phyloP scores from a whole-genome alignment of 2,113 vertebrate species.

The Carettochelys insculpta region DNA sequence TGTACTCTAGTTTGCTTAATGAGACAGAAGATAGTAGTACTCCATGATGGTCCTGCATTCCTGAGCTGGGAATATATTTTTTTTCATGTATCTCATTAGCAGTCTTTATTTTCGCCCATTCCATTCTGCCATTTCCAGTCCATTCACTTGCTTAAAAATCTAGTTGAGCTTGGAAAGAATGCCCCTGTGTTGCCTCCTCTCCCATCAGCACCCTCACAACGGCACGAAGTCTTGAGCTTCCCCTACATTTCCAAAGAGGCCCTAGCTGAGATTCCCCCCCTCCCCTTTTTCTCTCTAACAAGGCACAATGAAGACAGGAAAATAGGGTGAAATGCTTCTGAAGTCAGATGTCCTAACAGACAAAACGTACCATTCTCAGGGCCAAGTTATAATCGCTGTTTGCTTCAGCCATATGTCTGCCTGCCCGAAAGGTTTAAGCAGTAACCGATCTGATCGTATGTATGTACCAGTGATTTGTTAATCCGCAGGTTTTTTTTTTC shows the following conservation, averaged over 20 bases:
- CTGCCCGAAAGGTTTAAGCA: constrained; percentile 65
- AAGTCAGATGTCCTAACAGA: constrained; percentile 49
- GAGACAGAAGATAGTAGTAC: background rate
- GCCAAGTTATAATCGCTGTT: constrained; percentile 53
- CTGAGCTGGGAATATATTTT: background rate
- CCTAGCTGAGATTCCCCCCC: background rate
- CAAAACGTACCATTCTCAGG: constrained; percentile 22
- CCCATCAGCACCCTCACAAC: background rate
- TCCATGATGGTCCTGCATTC: background rate
- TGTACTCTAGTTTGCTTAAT: background rate
- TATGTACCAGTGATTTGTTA: constrained; percentile 69
- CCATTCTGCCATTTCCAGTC: background rate
- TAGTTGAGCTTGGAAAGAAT: constrained; percentile 12
- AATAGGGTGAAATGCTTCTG: constrained; percentile 28
- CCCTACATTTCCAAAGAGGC: background rate
- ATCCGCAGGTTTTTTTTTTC: constrained; percentile 49
- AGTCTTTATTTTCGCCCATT: background rate
- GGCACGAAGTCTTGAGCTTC: background rate
- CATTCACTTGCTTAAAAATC: background rate
- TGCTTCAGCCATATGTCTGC: constrained; percentile 65
- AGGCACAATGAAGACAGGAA: background rate
- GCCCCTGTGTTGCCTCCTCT: background rate
- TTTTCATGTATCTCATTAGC: background rate
- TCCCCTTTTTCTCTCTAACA: background rate
- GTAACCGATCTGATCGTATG: constrained; percentile 72